Evolutionary conservation across 2,797 vertebrate species (phyloP).

Genomic region (Smutsia gigantea): DNA sequence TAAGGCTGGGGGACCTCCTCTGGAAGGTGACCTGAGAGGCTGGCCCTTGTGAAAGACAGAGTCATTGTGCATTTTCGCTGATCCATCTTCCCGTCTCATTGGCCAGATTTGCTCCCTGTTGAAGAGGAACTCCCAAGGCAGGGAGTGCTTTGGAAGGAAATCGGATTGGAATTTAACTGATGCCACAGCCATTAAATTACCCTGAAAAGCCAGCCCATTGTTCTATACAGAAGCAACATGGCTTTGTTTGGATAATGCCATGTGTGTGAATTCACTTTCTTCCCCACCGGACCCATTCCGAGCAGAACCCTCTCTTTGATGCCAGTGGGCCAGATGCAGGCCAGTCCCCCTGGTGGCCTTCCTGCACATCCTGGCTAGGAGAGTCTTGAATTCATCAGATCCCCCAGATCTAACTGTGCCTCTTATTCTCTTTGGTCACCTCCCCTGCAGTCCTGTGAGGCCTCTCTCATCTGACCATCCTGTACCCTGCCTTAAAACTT

Average conservation of each 20-base stretch:
- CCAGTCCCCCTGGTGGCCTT: not conserved
- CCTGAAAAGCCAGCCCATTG: slow-evolving; percentile 44
- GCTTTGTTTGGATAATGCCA: not conserved
- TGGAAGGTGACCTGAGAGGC: not conserved
- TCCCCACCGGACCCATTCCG: not conserved
- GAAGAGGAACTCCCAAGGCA: slow-evolving; percentile 54
- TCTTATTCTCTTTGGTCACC: not conserved
- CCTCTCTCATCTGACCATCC: not conserved
- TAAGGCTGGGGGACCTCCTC: not conserved
- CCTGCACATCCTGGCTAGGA: not conserved
- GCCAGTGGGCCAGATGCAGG: not conserved
- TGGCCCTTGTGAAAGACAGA: not conserved
- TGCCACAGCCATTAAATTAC: slow-evolving; percentile 43
- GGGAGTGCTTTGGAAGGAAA: slow-evolving; percentile 56
- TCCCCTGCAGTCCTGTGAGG: not conserved
- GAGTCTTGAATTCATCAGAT: not conserved
- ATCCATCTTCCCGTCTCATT: slow-evolving; percentile 21
- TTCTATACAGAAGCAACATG: not conserved
- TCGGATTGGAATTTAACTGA: slow-evolving; percentile 67
- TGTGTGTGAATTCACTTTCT: not conserved
- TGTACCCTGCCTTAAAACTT: not conserved
- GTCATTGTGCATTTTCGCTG: not conserved
- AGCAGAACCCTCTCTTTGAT: not conserved
- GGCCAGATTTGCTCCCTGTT: not conserved
- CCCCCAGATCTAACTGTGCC: not conserved